These are phyloP conservation scores for Artibeus lituratus DNA, from an alignment of 2,797 vertebrate species.

Conservation along the genomic window DNA sequence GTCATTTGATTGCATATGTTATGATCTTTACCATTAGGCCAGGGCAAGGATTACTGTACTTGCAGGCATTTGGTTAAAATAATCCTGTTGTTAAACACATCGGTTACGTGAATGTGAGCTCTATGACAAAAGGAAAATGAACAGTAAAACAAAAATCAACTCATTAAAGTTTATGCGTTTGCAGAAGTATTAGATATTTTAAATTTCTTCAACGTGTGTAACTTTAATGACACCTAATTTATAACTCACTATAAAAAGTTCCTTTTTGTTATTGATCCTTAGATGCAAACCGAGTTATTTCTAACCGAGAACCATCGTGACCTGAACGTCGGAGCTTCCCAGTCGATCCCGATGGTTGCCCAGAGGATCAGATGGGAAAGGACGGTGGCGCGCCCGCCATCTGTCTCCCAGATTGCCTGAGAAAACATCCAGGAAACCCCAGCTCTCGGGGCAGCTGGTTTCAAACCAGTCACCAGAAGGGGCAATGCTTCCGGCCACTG, in stretches of 20 bases:
- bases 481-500: neutral
- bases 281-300: conserved; percentile 56
- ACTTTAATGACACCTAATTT: neutral
- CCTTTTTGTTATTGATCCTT: conserved; percentile 41
- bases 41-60: neutral
- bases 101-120: neutral
- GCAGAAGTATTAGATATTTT: neutral
- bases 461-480: neutral
- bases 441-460: neutral
- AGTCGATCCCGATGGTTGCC: neutral
- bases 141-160: neutral
- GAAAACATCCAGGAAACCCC: neutral
- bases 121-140: neutral
- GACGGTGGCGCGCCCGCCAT: neutral
- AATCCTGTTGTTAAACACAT: neutral
- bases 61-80: neutral
- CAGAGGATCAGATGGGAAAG: neutral
- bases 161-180: neutral
- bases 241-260: neutral
- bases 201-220: neutral
- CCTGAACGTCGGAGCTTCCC: neutral
- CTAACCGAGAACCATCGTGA: conserved; percentile 20
- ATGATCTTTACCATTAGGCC: neutral
- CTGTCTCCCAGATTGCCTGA: conserved; percentile 40
- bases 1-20: neutral